A percentile compares a stretch with the other conserved stretches of the same genome.
Evolutionary conservation across 2,888 invertebrate species (phyloP).

Genomic region (Acanthacorydalis orientalis): DNA sequence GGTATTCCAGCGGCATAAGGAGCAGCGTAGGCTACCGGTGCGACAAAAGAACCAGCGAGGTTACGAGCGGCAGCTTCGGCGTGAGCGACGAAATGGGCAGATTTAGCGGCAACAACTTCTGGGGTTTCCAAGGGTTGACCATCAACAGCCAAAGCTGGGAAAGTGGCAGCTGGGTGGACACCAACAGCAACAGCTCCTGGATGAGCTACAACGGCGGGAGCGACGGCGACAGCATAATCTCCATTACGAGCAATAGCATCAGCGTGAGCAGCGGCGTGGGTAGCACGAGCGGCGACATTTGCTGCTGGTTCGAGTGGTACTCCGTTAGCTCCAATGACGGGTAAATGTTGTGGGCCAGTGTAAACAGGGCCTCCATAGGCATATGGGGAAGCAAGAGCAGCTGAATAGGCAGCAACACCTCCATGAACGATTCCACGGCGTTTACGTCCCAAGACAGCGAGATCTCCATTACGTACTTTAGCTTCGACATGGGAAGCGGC

Average conservation of each 20-base stretch:
- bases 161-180: slow-evolving; percentile 8
- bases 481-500: slow-evolving; percentile 20
- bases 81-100: no score
- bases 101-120: slow-evolving; percentile 28
- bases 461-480: slow-evolving; percentile 33
- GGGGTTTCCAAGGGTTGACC: slow-evolving; percentile 32
- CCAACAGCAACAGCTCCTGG: slow-evolving; percentile 9
- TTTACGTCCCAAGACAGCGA: slow-evolving; percentile 20
- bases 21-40: no score
- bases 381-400: no score
- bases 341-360: background rate
- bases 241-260: slow-evolving; percentile 35
- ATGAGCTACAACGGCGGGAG: slow-evolving; percentile 1
- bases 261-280: slow-evolving; percentile 7
- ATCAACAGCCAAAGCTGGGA: slow-evolving; percentile 19
- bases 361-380: background rate
- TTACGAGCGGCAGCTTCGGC: no score
- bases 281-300: slow-evolving; percentile 5
- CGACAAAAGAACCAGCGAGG: no score
- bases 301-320: slow-evolving; percentile 6
- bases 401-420: no score
- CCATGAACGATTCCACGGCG: no score
- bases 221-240: no score
- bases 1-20: no score
- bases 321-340: slow-evolving; percentile 3